Base-by-base conservation (phyloP, 1,140 invertebrate species). In the Anastrepha ludens region DNA sequence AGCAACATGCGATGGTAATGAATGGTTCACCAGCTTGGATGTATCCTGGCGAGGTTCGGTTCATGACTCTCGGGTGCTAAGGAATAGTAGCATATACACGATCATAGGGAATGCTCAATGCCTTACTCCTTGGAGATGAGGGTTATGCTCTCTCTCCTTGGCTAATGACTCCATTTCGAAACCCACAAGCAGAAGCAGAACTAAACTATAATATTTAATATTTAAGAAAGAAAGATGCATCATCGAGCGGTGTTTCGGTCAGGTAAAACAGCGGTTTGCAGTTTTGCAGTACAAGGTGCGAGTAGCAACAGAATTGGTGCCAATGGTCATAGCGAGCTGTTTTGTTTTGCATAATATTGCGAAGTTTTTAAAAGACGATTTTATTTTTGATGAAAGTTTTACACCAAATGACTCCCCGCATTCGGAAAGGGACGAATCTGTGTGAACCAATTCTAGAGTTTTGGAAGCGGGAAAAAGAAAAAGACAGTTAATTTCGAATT, bases 121-220 rank as follows among this genome's bases (percentile, higher is more conserved):
- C 85, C 15, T 29, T 88, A 17, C 65, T 90, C 6, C 88, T 89
- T 88, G 89, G 55, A 9, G 89, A 90, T 87, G 70, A 86, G 64
- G 89, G 86, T 11, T 89, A 89, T 88, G 89, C 87, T 13, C 59
- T 89, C 65, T 78, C 87, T 60, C 87, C 88, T 39, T 90, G 74
- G 58, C 85, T 87, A 88, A 89, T 87, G 85, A 86, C 85, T 9
- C 85, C 85, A 17, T 59, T 86, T 86, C 44, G 41, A 58, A 86
- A 86, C 55, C 60, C 85, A 58, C n/a, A 1, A 86, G 55, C 41
- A 6, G 17, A 17, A 17, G 41, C 8, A 17, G 59, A 86, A 29
- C 9, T 15, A 6, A 55, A n/a, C 8, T 86, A 86, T 44, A 86
- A 86, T 44, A 29, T n/a, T n/a, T 1, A 20, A 62, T 59, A 62